Percentiles rank a stretch among this genome's conserved stretches.
Conservation (phyloP, 2,797 vertebrate species). For the Lacerta bilineata region DNA sequence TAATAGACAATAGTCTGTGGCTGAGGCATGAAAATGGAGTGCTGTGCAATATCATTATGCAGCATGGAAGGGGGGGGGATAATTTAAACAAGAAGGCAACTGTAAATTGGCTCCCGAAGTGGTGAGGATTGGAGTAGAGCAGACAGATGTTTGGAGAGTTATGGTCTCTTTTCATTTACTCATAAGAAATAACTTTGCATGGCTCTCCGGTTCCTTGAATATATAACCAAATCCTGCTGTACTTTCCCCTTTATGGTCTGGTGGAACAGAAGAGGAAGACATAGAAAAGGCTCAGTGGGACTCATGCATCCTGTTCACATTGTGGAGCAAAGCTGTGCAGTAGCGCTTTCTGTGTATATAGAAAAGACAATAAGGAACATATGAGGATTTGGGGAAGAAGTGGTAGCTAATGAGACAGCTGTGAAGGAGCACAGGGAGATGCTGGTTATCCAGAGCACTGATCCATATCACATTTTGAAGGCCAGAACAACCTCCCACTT, state of each 20-base stretch:
- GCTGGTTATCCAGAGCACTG: background rate
- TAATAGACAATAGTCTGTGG: slow-evolving; percentile 20
- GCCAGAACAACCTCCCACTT: background rate
- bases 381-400: background rate
- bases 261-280: slow-evolving; percentile 21
- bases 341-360: slow-evolving; percentile 25
- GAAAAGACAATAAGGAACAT: background rate
- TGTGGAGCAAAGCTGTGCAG: background rate
- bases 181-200: slow-evolving; percentile 55
- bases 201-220: slow-evolving; percentile 61
- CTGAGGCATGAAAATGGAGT: background rate
- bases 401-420: background rate
- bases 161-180: slow-evolving; percentile 54
- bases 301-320: slow-evolving; percentile 15
- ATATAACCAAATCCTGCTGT: slow-evolving; percentile 56
- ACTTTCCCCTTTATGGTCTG: slow-evolving; percentile 42
- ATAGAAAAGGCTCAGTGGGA: background rate
- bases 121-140: slow-evolving; percentile 33
- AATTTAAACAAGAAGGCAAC: slow-evolving; percentile 32
- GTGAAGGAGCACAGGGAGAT: background rate
- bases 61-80: accelerated
- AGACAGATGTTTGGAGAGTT: slow-evolving; percentile 58
- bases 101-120: slow-evolving; percentile 36
- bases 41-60: background rate
- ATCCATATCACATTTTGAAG: slow-evolving; percentile 14